Evolutionary conservation across 1,140 invertebrate genomes (phyloP), one percentile per base, ranked within the genome.

Genomic region (Mycetomoellerius zeteki): DNA sequence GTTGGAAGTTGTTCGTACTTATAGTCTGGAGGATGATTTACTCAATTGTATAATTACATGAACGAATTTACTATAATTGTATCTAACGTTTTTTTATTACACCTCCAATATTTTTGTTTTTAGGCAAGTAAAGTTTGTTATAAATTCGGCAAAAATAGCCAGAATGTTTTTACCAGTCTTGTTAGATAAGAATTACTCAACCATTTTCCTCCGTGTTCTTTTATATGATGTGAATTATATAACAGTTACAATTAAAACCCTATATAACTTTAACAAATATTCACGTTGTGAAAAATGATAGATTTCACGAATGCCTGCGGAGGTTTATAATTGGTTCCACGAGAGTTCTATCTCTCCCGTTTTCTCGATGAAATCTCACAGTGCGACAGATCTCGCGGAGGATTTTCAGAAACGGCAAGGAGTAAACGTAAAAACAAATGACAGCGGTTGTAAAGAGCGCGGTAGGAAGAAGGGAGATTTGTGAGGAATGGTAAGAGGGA

Each of bases 371-470:
- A 90, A 88, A 91, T 91, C 86, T 88, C 78, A 67, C 73, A 75
- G 86, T 33, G 47, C 64, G 85, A 82, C 77, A 75, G 84, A 81
- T 82, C 67, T 58, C 52, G 69, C 90, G 77, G 50, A 85, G 87
- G 80, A 89, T 91, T 90, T 91, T 92, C 82, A 91, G 56, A 72
- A 88, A 90, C 86, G 90, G 78, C 73, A 85, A 60, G 65, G 77
- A 87, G 82, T 87, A 87, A 92, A 92, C 91, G 91, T 92, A 92
- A 92, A 93, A 93, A 92, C 91, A 92, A 92, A 93, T 89, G 87
- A 92, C 71, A 81, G 80, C 65, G 84, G 78, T 86, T 89, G 91
- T 92, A 89, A 92, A 88, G 88, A 89, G 86, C 69, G n/a, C 75
- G 21, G 50, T 24, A 16, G 19, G 58, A 72, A 52, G 60, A 19